Evolutionary conservation across 2,888 invertebrate genomes (phyloP).

Genomic region (Idaea biselata): DNA sequence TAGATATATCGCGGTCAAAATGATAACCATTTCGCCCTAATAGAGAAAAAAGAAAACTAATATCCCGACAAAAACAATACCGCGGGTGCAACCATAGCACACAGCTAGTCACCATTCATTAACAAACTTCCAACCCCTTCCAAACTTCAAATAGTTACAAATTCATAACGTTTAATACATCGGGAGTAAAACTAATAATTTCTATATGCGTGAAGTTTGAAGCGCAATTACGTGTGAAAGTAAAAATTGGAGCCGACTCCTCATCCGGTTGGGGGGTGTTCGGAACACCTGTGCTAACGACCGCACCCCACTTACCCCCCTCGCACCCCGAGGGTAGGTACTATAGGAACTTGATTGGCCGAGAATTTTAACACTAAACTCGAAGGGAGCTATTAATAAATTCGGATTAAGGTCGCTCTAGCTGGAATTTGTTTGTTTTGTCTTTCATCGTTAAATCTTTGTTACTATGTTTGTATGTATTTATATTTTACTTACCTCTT

Average conservation of each 20-base stretch:
- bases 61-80: no score
- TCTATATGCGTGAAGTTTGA: constrained; percentile 5
- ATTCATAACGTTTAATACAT: neutral
- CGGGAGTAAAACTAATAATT: neutral
- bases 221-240: constrained; percentile 17
- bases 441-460: no score
- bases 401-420: no score
- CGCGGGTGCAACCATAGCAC: no score
- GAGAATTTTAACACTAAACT: neutral
- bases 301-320: neutral
- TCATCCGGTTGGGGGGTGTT: neutral
- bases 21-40: no score
- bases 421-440: no score
- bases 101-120: neutral
- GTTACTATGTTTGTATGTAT: no score
- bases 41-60: no score
- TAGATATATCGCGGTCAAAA: no score
- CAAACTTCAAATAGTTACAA: neutral
- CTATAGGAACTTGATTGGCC: neutral
- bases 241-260: constrained; percentile 18
- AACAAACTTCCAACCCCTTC: neutral
- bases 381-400: no score
- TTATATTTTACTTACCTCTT: no score
- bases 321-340: neutral
- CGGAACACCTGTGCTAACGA: neutral